Percentiles rank a stretch among this genome's conserved stretches.
Conservation (phyloP, 2,888 invertebrate species). For the Digitonthophagus gazella region DNA sequence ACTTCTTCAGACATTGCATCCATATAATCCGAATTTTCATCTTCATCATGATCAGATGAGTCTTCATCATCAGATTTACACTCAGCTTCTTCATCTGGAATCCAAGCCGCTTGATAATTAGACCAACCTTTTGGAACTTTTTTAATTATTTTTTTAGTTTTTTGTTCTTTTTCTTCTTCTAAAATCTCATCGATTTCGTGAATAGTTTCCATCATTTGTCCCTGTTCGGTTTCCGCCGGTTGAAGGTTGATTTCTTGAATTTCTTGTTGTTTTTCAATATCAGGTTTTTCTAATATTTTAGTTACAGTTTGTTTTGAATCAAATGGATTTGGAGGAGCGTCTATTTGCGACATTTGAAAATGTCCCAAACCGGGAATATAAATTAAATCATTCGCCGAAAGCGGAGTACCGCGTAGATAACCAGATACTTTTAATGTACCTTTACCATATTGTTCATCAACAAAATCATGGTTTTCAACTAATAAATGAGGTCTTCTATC, state of each 20-base stretch:
- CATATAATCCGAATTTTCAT: conserved; percentile 64
- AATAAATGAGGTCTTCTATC: conserved; percentile 81
- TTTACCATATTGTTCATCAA: conserved; percentile 51
- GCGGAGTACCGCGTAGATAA: conserved; percentile 76
- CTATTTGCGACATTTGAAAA: conserved; percentile 85
- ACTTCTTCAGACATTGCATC: conserved; percentile 47
- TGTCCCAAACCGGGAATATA: conserved; percentile 93
- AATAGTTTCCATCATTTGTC: conserved; percentile 96
- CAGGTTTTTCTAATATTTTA: conserved; percentile 59
- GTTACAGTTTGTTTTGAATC: conserved; percentile 50
- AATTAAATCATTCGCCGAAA: conserved; percentile 85
- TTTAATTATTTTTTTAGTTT: conserved; percentile 28
- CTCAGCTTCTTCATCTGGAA: conserved; percentile 40
- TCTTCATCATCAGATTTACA: conserved; percentile 43
- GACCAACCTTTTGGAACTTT: conserved; percentile 93
- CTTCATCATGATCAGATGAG: conserved; percentile 47
- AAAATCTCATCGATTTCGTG: conserved; percentile 70
- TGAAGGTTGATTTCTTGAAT: conserved; percentile 78
- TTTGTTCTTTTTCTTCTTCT: conserved; percentile 61
- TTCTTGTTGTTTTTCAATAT: conserved; percentile 57
- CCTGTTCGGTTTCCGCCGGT: conserved; percentile 77
- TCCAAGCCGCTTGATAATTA: conserved; percentile 93
- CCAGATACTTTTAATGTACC: conserved; percentile 83
- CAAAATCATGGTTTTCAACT: conserved; percentile 75
- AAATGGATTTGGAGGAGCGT: conserved; percentile 68